Conservation (phyloP, 2,797 vertebrate genomes). For the Phylloscopus collybita region DNA sequence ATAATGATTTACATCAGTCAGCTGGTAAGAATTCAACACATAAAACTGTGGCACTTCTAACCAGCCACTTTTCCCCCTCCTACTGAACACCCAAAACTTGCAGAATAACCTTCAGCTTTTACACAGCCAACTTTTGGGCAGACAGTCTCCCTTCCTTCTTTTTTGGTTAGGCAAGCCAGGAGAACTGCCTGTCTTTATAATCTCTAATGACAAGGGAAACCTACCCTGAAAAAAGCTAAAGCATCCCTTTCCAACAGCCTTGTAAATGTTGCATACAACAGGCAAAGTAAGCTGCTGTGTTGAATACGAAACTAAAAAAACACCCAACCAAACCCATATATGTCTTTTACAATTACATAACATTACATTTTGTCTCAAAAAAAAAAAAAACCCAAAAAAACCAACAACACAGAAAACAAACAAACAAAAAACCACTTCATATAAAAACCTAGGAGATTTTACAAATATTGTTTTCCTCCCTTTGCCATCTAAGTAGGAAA, state of each 20-base stretch:
- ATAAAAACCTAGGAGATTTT: not conserved
- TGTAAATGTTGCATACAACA: not conserved
- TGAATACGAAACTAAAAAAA: not conserved
- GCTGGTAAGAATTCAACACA: not conserved
- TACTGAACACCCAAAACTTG: not conserved
- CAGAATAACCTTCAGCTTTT: not conserved
- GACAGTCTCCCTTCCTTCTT: not conserved
- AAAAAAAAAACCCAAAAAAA: not conserved
- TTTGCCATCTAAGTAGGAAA: not conserved
- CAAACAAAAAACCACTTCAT: not conserved
- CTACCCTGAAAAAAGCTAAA: not conserved
- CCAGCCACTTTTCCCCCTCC: fast-evolving
- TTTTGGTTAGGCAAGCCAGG: not conserved
- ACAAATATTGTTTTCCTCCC: not conserved
- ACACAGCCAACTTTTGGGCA: not conserved
- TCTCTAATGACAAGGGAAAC: not conserved
- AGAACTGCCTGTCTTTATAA: not conserved
- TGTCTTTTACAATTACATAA: not conserved
- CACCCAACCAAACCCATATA: not conserved
- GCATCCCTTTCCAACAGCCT: not conserved
- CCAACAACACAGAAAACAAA: not conserved
- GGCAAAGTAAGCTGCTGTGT: not conserved
- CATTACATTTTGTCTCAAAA: not conserved
- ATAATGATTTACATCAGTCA: not conserved
- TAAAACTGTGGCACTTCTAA: not conserved